Evolutionary conservation across 35 echinoderm and acorn worm genomes (phyloP).

Genomic region (Hemicentrotus pulcherrimus): DNA sequence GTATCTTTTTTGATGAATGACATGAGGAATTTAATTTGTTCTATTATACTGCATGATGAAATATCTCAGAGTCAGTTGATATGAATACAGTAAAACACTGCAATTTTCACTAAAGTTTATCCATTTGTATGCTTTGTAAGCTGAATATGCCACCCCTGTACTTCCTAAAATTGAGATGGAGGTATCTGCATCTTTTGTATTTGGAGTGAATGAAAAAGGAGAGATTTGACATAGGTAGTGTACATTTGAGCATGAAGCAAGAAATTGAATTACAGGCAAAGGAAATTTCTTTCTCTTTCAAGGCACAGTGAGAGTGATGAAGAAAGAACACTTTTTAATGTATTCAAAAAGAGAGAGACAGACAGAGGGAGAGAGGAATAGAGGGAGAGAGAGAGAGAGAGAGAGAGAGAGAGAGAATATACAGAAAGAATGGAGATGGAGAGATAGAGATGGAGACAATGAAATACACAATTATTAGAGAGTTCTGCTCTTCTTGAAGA

Average conservation of each 20-base stretch:
- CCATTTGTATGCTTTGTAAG: background rate
- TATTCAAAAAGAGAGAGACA: too few relatives aligned
- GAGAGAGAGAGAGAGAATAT: too few relatives aligned
- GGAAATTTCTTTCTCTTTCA: background rate
- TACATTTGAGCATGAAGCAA: background rate
- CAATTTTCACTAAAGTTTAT: background rate
- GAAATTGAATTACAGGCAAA: background rate
- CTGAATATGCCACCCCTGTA: background rate
- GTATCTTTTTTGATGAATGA: background rate
- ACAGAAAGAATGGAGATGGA: too few relatives aligned
- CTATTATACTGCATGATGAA: background rate
- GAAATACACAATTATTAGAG: too few relatives aligned
- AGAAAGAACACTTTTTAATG: too few relatives aligned
- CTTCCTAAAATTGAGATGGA: too few relatives aligned
- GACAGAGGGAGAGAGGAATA: too few relatives aligned
- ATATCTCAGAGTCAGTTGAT: background rate
- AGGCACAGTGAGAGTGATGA: too few relatives aligned
- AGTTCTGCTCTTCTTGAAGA: too few relatives aligned
- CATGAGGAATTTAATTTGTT: background rate
- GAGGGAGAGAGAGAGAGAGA: too few relatives aligned
- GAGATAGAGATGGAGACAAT: too few relatives aligned
- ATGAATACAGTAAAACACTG: background rate
- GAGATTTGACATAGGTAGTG: background rate
- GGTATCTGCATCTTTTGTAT: background rate
- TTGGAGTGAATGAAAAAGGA: background rate